Conservation (phyloP, 1,140 invertebrate species). For the Periplaneta americana region DNA sequence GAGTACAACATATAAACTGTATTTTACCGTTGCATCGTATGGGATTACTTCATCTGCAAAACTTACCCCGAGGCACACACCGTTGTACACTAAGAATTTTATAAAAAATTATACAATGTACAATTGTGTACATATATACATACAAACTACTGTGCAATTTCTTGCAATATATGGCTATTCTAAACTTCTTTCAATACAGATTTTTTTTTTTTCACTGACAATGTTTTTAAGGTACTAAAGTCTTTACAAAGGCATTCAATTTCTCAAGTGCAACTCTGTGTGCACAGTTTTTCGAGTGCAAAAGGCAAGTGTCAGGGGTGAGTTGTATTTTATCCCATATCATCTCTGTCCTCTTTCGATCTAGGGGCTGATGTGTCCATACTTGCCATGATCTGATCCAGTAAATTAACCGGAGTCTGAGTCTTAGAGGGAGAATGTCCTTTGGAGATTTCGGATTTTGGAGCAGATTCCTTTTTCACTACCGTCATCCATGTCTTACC, state of each 20-base stretch:
- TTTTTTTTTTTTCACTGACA: not conserved
- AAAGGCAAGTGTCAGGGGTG: not conserved
- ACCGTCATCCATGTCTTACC: not conserved
- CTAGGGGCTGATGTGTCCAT: constrained; percentile 5
- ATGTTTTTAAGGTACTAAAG: not conserved
- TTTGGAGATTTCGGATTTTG: constrained; percentile 1
- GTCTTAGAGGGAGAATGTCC: not conserved
- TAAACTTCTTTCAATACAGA: not conserved
- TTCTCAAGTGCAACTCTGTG: constrained; percentile 2
- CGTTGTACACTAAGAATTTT: constrained; percentile 9
- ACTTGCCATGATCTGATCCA: constrained; percentile 16
- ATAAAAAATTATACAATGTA: constrained; percentile 4
- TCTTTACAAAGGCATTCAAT: constrained; percentile 10
- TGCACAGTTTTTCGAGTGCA: constrained; percentile 1
- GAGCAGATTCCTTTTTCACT: constrained; percentile 1
- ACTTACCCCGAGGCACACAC: constrained; percentile 11
- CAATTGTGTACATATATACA: constrained; percentile 9
- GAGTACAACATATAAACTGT: not conserved
- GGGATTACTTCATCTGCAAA: not conserved
- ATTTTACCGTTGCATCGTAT: not conserved
- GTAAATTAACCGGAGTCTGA: constrained; percentile 3
- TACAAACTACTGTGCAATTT: not conserved
- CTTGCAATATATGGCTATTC: not conserved
- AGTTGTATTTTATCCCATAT: not conserved
- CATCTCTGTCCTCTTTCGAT: constrained; percentile 9